Evolutionary conservation across 1,140 invertebrate species (phyloP), one percentile per base, ranked within the genome.

Genomic region (Paraescarpia echinospica): DNA sequence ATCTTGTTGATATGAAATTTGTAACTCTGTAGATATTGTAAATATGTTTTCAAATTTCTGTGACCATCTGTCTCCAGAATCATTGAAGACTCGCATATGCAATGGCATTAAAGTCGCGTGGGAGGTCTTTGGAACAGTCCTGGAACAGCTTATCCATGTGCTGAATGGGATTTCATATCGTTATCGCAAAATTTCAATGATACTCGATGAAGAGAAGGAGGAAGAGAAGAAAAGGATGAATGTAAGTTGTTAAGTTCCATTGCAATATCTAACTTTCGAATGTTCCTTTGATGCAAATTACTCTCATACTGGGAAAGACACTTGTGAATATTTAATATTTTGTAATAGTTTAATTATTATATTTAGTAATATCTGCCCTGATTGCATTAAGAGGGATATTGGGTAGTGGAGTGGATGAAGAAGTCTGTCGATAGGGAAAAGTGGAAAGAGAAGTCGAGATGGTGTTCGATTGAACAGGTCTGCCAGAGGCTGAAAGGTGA

Each of bases 111-210:
- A 96, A 93, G 97, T 98, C 93, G 92, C 97, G 0, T 96, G 97
- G 96, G 97, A 97, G 14, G 97, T 99, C 93, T 95, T 98, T 35
- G 97, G 98, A 94, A 98, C 98, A 94, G 96, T 97, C 22, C 97
- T 99, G 95, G 97, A 98, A 31, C 98, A 98, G n/a, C 95, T 98
- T n/a, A 99, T 98, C 8, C 97, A 97, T 91, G 97, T 97, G 93
- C 96, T 99, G 59, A 99, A 99, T 96, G 97, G 97, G 93, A 98
- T 98, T 93, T 99, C 99, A 0, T 97, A 97, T 48, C 98, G 99
- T 96, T 99, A 99, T 96, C 97, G 99, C 94, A 99, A 98, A 95
- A 98, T 99, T 0, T 98, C 98, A 12, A 97, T 97, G 91, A 96
- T 96, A 90, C 95, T 97, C 34, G 94, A 96, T 14, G 95, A 96